Evolutionary conservation across 2,797 vertebrate species (phyloP).

Genomic region (Triplophysa yarkandensis): DNA sequence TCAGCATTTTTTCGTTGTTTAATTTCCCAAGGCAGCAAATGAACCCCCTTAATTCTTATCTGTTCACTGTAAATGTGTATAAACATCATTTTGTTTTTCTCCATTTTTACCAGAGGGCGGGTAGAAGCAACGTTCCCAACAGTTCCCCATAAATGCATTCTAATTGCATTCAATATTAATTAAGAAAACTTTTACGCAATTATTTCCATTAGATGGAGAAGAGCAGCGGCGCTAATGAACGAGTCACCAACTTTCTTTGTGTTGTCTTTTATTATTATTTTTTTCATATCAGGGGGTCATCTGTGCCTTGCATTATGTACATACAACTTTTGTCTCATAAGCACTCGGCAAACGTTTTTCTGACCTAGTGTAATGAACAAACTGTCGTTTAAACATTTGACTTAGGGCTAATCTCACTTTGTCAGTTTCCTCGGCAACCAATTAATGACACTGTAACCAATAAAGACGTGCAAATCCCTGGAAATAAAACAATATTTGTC

Average conservation of each 20-base stretch:
- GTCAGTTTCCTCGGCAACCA: conserved; percentile 15
- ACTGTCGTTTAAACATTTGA: not conserved
- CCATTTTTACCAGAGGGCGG: not conserved
- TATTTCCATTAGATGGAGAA: not conserved
- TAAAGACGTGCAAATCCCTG: not conserved
- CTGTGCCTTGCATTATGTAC: not conserved
- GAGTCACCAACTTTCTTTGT: not conserved
- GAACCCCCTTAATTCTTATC: conserved; percentile 22
- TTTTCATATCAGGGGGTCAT: not conserved
- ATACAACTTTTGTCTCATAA: not conserved
- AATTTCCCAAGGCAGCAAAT: conserved; percentile 32
- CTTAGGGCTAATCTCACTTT: not conserved
- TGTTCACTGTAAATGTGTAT: conserved; percentile 4
- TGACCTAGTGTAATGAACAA: not conserved
- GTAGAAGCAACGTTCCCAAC: not conserved
- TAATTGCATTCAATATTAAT: conserved; percentile 4
- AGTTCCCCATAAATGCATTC: not conserved
- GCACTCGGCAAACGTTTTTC: not conserved
- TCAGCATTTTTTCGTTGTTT: conserved; percentile 14
- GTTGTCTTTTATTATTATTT: not conserved
- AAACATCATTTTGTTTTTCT: not conserved
- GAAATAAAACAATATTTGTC: not conserved
- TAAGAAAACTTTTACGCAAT: not conserved
- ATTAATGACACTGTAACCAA: not conserved
- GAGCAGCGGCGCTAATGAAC: not conserved